Conservation (phyloP, 2,113 vertebrate species). For the Colistium nudipinnis region DNA sequence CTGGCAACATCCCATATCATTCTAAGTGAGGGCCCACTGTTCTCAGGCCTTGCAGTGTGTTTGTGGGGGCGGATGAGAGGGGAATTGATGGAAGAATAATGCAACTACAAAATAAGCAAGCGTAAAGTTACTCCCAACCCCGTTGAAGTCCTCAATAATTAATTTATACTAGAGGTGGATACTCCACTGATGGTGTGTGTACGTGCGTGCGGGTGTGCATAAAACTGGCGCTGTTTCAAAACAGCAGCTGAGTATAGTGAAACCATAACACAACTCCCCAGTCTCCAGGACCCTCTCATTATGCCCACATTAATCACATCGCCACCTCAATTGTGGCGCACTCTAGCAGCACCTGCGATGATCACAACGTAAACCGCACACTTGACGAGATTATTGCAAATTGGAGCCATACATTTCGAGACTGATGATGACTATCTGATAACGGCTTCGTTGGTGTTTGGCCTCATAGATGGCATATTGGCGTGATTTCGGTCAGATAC, state of each 20-base stretch:
- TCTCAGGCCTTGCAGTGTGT: slow-evolving; percentile 20
- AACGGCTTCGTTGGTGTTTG: slow-evolving; percentile 18
- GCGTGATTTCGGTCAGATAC: neutral
- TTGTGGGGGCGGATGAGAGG: neutral
- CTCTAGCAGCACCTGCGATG: slow-evolving; percentile 48
- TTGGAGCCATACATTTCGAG: slow-evolving; percentile 14
- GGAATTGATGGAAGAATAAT: slow-evolving; percentile 18
- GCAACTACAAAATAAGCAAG: slow-evolving; percentile 59
- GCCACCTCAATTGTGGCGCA: slow-evolving; percentile 35
- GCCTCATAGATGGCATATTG: slow-evolving; percentile 5
- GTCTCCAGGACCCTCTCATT: slow-evolving; percentile 49
- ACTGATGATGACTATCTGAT: slow-evolving; percentile 19
- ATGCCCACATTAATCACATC: slow-evolving; percentile 65
- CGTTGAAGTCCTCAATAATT: slow-evolving; percentile 65
- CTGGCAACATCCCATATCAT: slow-evolving; percentile 28
- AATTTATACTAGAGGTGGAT: slow-evolving; percentile 32
- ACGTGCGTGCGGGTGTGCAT: slow-evolving; percentile 4
- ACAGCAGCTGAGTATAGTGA: slow-evolving; percentile 19
- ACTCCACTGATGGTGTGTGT: slow-evolving; percentile 23
- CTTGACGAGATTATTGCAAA: slow-evolving; percentile 32
- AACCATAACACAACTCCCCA: slow-evolving; percentile 32
- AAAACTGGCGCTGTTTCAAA: slow-evolving; percentile 20
- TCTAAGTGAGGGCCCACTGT: slow-evolving; percentile 3
- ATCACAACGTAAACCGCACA: slow-evolving; percentile 7
- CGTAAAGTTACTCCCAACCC: slow-evolving; percentile 53